Conservation (phyloP, 2,888 invertebrate species). For the Sphecodes monilicornis region DNA sequence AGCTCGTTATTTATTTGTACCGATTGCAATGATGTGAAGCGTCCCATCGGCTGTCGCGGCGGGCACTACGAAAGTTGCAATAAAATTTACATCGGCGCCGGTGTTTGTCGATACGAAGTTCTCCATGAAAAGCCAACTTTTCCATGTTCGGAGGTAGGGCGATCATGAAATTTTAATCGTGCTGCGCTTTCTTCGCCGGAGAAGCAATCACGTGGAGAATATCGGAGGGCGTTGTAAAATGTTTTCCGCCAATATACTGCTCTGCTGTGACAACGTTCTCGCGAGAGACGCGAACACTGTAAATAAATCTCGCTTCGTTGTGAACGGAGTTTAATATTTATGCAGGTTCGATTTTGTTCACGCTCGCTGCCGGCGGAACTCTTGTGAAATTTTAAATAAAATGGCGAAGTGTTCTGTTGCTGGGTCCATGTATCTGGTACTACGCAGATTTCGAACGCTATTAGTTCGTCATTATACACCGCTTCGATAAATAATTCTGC, state of each 20-base stretch:
- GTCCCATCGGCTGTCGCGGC: background rate
- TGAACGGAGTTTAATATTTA: constrained; percentile 4
- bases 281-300: background rate
- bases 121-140: constrained; percentile 39
- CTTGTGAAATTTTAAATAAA: background rate
- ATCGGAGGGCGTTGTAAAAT: constrained; percentile 38
- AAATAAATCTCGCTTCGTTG: constrained; percentile 18
- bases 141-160: constrained; percentile 5
- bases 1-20: constrained; percentile 18
- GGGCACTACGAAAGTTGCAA: constrained; percentile 11
- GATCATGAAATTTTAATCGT: constrained; percentile 55
- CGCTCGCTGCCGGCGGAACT: background rate
- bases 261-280: constrained; percentile 16
- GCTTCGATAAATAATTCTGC: background rate
- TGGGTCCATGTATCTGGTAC: background rate
- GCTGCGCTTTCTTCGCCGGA: constrained; percentile 45
- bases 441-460: too few species aligned
- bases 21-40: constrained; percentile 22
- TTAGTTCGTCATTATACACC: background rate
- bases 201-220: constrained; percentile 41
- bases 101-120: constrained; percentile 38
- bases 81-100: constrained; percentile 43
- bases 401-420: background rate
- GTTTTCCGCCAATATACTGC: constrained; percentile 38
- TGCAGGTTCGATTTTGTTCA: background rate